Conservation (phyloP, 2,113 vertebrate genomes). For the Nicator chloris region DNA sequence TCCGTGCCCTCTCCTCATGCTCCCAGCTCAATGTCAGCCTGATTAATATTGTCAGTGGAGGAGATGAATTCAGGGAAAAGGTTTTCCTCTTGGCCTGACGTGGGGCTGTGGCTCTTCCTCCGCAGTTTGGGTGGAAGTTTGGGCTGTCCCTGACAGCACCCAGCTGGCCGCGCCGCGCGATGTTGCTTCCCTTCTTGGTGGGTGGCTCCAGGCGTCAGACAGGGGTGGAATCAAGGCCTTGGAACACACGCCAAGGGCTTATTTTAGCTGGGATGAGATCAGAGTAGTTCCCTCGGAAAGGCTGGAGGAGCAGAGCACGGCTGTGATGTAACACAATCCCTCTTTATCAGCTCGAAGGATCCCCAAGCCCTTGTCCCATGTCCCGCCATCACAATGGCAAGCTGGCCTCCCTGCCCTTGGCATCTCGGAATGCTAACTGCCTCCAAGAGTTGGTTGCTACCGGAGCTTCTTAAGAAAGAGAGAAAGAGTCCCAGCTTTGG, state of each 20-base stretch:
- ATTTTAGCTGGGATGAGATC: not conserved
- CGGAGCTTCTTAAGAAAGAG: too few species aligned
- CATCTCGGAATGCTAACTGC: too few species aligned
- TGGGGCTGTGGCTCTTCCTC: not conserved
- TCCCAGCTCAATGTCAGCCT: not conserved
- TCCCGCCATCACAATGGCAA: fast-evolving
- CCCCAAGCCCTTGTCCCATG: not conserved
- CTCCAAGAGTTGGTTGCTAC: too few species aligned
- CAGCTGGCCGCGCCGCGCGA: not conserved
- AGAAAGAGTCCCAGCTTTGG: too few species aligned
- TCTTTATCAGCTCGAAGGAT: not conserved
- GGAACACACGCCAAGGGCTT: not conserved
- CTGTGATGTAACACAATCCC: not conserved
- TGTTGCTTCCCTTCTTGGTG: not conserved
- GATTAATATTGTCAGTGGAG: not conserved
- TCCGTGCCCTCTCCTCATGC: not conserved
- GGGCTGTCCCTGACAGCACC: not conserved
- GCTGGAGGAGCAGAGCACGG: not conserved
- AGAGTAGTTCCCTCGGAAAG: not conserved
- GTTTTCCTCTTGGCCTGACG: not conserved
- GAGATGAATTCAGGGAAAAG: not conserved
- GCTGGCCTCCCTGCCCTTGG: not conserved
- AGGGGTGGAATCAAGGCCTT: not conserved
- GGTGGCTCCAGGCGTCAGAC: not conserved
- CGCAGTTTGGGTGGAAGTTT: not conserved